Evolutionary conservation across 2,797 vertebrate species (phyloP).

Genomic region (Phyllotis vaccarum): DNA sequence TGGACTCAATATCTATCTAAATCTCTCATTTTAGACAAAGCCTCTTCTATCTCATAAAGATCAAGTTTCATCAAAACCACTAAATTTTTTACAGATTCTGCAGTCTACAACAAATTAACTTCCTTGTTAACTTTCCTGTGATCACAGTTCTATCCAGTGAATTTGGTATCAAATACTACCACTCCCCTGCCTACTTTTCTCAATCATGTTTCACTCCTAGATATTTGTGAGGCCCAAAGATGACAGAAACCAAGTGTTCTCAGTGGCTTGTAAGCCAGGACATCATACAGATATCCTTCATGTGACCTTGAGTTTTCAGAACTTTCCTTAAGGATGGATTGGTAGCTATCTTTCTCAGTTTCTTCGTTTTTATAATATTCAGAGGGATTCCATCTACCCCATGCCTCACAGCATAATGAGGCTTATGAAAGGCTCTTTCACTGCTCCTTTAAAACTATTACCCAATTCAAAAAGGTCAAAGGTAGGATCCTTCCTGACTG

Average conservation of each 20-base stretch:
- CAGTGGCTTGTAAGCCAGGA: neutral
- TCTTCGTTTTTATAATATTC: neutral
- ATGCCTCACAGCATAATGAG: neutral
- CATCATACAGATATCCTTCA: neutral
- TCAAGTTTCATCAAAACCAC: neutral
- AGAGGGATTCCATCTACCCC: too few species aligned
- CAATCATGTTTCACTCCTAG: neutral
- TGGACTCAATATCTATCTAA: too few species aligned
- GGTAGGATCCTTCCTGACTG: neutral
- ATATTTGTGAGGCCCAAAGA: neutral
- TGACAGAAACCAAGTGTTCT: neutral
- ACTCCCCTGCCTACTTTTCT: neutral
- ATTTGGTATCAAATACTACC: neutral
- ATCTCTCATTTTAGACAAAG: neutral
- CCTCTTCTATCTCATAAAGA: neutral
- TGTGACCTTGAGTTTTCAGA: neutral
- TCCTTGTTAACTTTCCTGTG: neutral
- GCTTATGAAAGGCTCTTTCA: neutral
- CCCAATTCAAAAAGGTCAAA: neutral
- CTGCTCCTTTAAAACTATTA: neutral
- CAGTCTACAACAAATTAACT: neutral
- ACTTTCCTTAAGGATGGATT: neutral
- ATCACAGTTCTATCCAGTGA: neutral
- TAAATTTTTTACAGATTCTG: neutral
- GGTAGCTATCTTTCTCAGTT: neutral